Evolutionary conservation across 2,888 invertebrate genomes (phyloP), one percentile per base, ranked within the genome.

Genomic region (Phortica magna): DNA sequence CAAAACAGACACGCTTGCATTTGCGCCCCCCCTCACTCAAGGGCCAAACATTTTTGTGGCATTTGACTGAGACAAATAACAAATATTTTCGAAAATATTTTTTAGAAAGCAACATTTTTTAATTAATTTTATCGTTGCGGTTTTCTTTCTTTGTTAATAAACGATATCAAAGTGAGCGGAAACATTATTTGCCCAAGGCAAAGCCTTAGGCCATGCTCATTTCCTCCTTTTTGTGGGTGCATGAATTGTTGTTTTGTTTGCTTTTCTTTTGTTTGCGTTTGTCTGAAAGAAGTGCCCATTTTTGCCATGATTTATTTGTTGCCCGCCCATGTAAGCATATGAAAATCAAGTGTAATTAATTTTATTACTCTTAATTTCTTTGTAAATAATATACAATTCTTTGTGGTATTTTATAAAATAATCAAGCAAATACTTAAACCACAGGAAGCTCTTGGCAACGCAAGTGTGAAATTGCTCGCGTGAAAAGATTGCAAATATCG

Each of bases 161-260:
- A 6, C 22, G 61, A 22, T 42, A 43, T 55, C 31, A 53, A 71
- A 71, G 70, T 22, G 42, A 71, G 9, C 70, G 70, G 70, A 71
- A 71, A 31, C 53, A 71, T 55, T 31, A 71, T 55, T 71, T 71
- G 5, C 39, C 53, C 1, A 17, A 2, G 17, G 55, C 70, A 48
- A 31, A 12, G 53, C 22, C 53, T 71, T 71, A 14, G 12, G 14
- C 14, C 31, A 55, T 22, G 64, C 39, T 12, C 39, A 64, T 39
- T 64, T 64, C 64, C 64, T 14, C n/a, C 10, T 53, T 53, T 53
- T 53, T 53, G 10, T 53, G 10, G 12, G 61, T 12, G 19, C 61
- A 17, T 61, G 7, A 22, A 14, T n/a, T 53, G 53, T 53, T 14
- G n/a, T n/a, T 14, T 2, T 53, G 53, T 53, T 14, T 53, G 53